A percentile compares a stretch with the other conserved stretches of the same genome.
phyloP scores from a whole-genome alignment of 2,797 vertebrate species.

The Philypnodon macrostomus region DNA sequence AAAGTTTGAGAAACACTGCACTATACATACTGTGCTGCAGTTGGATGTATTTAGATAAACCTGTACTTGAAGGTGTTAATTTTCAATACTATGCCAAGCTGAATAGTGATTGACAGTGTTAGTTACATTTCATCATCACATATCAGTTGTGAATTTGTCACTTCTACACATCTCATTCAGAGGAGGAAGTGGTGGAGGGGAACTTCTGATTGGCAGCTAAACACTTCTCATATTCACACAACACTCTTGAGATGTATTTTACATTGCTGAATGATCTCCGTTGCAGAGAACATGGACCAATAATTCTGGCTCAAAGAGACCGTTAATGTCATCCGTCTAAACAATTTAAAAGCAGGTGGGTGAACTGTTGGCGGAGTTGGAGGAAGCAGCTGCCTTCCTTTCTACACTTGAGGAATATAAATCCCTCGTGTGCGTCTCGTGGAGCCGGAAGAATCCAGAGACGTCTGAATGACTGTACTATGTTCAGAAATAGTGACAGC shows the following conservation, averaged over 20 bases:
- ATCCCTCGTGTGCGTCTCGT: conserved; percentile 8
- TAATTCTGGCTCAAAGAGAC: conserved; percentile 9
- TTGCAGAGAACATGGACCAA: neutral
- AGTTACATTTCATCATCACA: neutral
- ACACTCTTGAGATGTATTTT: neutral
- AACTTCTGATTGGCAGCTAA: conserved; percentile 1
- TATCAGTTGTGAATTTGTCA: neutral
- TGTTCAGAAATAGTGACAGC: neutral
- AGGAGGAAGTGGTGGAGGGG: neutral
- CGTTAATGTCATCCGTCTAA: conserved; percentile 9
- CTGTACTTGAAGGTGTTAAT: too few relatives aligned
- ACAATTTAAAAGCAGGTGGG: conserved; percentile 30
- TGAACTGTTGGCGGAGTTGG: conserved; percentile 4
- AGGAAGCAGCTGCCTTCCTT: conserved; percentile 33
- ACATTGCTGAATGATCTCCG: neutral
- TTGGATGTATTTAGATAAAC: too few relatives aligned
- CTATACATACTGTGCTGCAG: too few relatives aligned
- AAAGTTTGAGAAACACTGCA: too few relatives aligned
- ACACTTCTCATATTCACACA: neutral
- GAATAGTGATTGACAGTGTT: too few relatives aligned
- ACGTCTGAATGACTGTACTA: neutral
- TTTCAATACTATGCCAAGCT: neutral
- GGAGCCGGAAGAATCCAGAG: conserved; percentile 12
- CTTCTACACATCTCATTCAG: neutral
- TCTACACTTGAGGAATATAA: conserved; percentile 29